Conservation (phyloP, 1,140 invertebrate species). For the Drosophila athabasca region DNA sequence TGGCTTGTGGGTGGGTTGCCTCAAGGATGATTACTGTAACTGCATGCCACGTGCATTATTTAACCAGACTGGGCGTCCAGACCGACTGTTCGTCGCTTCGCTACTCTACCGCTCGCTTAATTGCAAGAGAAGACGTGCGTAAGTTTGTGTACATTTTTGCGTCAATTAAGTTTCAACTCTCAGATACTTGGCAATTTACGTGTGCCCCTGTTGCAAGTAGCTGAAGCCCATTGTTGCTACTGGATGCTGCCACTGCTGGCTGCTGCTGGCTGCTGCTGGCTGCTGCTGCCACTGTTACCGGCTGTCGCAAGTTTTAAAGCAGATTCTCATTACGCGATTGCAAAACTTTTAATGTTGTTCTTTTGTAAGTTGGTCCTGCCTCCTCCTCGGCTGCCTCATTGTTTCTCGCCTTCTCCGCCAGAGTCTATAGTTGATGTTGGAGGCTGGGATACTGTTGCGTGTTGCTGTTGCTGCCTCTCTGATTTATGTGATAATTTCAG, state of each 20-base stretch:
- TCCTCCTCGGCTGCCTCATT: slow-evolving; percentile 33
- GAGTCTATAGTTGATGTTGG: slow-evolving; percentile 24
- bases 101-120: slow-evolving; percentile 44
- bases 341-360: slow-evolving; percentile 82
- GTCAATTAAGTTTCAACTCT: slow-evolving; percentile 79
- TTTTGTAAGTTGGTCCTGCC: slow-evolving; percentile 76
- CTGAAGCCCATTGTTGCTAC: slow-evolving; percentile 5
- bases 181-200: slow-evolving; percentile 69
- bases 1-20: too few species aligned
- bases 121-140: slow-evolving; percentile 73
- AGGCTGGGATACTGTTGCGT: slow-evolving; percentile 40
- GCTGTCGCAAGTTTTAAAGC: slow-evolving; percentile 81
- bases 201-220: slow-evolving; percentile 25
- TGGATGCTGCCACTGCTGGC: slow-evolving; percentile 14
- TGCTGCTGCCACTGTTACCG: slow-evolving; percentile 34
- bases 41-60: slow-evolving; percentile 52
- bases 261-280: slow-evolving; percentile 2
- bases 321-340: slow-evolving; percentile 83
- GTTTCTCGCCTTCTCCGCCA: slow-evolving; percentile 35
- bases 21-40: slow-evolving; percentile 9
- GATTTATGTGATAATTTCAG: slow-evolving; percentile 81
- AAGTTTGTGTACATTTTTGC: slow-evolving; percentile 74
- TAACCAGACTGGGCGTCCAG: slow-evolving; percentile 34
- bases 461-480: slow-evolving; percentile 24
- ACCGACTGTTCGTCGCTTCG: background rate